Evolutionary conservation across 2,888 invertebrate species (phyloP).

Genomic region (Leptothorax acervorum): DNA sequence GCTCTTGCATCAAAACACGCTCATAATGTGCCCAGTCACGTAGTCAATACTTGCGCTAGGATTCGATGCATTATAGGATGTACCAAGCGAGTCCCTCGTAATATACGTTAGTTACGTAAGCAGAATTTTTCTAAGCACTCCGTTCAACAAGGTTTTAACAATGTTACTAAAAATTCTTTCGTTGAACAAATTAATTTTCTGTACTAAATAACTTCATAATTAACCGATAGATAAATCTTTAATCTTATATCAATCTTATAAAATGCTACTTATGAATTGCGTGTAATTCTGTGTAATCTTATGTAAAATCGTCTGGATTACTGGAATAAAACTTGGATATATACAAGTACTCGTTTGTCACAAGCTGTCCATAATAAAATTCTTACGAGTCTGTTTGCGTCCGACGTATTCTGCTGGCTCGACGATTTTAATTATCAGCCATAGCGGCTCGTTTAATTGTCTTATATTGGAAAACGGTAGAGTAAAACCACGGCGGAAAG

Average conservation of each 20-base stretch:
- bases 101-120: conserved; percentile 32
- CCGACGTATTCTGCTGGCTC: conserved; percentile 27
- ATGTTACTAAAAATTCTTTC: conserved; percentile 12
- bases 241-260: not conserved
- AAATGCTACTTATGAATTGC: not conserved
- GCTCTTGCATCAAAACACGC: conserved; percentile 70
- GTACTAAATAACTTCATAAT: not conserved
- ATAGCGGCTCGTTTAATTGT: conserved; percentile 33
- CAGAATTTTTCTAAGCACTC: conserved; percentile 48
- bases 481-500: conserved; percentile 3
- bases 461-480: conserved; percentile 27
- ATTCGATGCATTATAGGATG: conserved; percentile 62
- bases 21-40: conserved; percentile 72
- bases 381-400: not conserved
- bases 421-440: conserved; percentile 61
- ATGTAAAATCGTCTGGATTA: not conserved
- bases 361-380: conserved; percentile 4
- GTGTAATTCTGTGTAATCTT: not conserved
- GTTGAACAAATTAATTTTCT: conserved; percentile 19
- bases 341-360: not conserved
- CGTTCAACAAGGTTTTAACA: not conserved
- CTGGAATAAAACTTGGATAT: not conserved
- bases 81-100: conserved; percentile 39
- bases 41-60: conserved; percentile 69
- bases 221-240: not conserved